Conservation (phyloP, 2,113 vertebrate genomes). For the Megaleporinus macrocephalus region DNA sequence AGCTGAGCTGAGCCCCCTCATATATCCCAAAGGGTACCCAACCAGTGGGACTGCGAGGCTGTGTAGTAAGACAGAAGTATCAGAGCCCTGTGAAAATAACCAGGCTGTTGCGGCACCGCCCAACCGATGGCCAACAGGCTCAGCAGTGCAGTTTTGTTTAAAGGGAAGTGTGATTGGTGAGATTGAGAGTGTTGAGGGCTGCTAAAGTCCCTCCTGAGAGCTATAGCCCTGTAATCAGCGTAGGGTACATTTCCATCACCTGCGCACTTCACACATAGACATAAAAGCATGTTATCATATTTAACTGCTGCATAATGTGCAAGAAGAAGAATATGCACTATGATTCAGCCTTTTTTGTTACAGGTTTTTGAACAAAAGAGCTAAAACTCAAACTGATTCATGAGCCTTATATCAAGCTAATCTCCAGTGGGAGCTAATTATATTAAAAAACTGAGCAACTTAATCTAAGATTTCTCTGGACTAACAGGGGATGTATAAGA, state of each 20-base stretch:
- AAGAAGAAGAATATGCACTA: not conserved
- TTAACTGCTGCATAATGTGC: not conserved
- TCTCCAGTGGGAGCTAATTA: constrained; percentile 7
- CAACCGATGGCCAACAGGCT: constrained; percentile 1
- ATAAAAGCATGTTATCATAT: not conserved
- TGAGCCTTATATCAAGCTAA: not conserved
- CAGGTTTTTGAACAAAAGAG: not conserved
- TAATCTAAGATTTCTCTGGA: not conserved
- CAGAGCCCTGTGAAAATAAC: constrained; percentile 42
- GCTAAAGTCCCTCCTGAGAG: not conserved
- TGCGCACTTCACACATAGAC: not conserved
- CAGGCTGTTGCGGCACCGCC: not conserved
- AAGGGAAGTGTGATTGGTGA: not conserved
- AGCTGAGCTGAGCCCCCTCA: constrained; percentile 4
- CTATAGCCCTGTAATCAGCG: not conserved
- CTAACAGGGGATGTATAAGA: not conserved
- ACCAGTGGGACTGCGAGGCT: constrained; percentile 27
- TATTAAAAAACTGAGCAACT: not conserved
- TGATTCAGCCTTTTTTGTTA: not conserved
- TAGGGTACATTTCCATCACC: not conserved
- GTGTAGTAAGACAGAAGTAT: constrained; percentile 44
- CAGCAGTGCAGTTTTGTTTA: not conserved
- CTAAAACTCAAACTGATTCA: not conserved
- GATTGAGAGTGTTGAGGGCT: not conserved
- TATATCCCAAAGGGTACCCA: constrained; percentile 40